A percentile compares a stretch with the other conserved stretches of the same genome.
Conservation (phyloP, 2,797 vertebrate species). For the Notamacropus eugenii region DNA sequence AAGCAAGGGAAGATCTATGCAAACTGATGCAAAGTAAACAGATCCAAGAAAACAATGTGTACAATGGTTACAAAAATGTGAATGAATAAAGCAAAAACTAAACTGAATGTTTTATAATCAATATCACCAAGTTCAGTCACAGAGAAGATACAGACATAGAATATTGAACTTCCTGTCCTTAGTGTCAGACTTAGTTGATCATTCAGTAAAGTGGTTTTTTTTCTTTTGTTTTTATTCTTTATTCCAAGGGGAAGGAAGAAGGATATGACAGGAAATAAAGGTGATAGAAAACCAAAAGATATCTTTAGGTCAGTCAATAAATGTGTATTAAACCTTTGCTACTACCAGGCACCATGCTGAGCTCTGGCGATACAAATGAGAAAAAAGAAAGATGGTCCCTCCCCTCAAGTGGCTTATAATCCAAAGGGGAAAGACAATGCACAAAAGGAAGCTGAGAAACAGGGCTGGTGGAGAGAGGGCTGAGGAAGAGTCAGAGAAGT, state of each 20-base stretch:
- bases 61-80: background rate
- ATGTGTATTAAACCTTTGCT: constrained; percentile 22
- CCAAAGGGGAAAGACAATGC: background rate
- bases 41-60: background rate
- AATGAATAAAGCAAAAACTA: background rate
- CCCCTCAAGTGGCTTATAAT: background rate
- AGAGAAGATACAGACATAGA: background rate
- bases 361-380: background rate
- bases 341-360: background rate
- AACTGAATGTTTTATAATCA: background rate
- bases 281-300: background rate
- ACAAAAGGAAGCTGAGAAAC: background rate
- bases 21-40: background rate
- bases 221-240: background rate
- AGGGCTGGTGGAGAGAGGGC: background rate
- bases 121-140: background rate
- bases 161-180: background rate
- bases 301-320: background rate
- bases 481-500: background rate
- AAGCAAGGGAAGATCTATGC: background rate
- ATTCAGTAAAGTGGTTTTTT: background rate
- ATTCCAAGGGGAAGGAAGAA: background rate
- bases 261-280: background rate
- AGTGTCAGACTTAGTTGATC: background rate
- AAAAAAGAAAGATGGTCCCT: background rate